Evolutionary conservation across 2,888 invertebrate genomes (phyloP).

Genomic region (Chouioia cunea): DNA sequence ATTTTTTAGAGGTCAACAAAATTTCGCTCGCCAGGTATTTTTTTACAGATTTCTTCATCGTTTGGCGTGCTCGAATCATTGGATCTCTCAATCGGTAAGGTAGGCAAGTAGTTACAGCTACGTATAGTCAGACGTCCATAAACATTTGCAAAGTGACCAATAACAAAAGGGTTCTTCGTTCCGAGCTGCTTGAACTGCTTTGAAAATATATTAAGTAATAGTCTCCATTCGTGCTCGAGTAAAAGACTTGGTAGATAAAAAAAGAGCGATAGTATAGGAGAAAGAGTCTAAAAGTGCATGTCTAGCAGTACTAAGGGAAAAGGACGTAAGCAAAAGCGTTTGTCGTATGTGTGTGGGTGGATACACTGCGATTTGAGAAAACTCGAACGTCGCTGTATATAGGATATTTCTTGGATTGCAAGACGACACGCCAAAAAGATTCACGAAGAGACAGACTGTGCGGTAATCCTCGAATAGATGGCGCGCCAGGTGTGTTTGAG

Average conservation of each 20-base stretch:
- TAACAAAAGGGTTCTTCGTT: no score
- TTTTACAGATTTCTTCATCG: conserved; percentile 30
- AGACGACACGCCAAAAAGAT: background rate
- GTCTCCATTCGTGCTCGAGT: no score
- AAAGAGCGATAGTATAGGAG: no score
- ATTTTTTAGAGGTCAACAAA: background rate
- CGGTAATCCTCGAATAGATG: conserved; percentile 61
- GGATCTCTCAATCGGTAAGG: conserved; percentile 41
- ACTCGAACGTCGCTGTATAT: conserved; percentile 3
- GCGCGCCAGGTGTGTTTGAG: conserved; percentile 62
- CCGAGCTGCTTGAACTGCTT: no score
- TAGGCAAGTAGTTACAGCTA: conserved; percentile 43
- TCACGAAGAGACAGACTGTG: conserved; percentile 22
- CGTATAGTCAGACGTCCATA: conserved; percentile 35
- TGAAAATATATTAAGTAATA: no score
- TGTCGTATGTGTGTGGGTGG: no score
- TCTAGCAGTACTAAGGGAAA: conserved; percentile 3
- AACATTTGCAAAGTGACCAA: no score
- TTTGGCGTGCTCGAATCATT: background rate
- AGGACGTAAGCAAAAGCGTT: background rate
- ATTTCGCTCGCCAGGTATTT: conserved; percentile 36
- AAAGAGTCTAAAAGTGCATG: conserved; percentile 7
- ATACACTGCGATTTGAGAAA: conserved; percentile 10
- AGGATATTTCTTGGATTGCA: background rate
- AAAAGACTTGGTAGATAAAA: no score